phyloP scores from a whole-genome alignment of 2,888 invertebrate genomes.

The Leptogaster cylindrica region DNA sequence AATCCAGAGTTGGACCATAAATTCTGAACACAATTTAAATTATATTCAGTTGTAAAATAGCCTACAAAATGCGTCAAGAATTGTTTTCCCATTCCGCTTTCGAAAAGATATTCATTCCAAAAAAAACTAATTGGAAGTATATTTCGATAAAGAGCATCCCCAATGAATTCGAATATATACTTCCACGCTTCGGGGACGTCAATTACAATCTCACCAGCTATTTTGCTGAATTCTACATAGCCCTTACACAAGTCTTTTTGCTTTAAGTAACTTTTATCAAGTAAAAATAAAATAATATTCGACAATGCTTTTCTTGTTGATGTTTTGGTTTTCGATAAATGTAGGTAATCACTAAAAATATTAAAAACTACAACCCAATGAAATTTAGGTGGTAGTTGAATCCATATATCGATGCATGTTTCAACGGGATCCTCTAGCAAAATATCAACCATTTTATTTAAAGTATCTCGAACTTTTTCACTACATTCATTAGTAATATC shows the following conservation, averaged over 20 bases:
- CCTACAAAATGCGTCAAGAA: slow-evolving; percentile 68
- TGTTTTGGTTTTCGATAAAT: slow-evolving; percentile 55
- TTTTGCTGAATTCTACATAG: slow-evolving; percentile 69
- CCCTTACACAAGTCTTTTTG: slow-evolving; percentile 65
- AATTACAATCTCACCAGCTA: slow-evolving; percentile 75
- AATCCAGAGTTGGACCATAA: slow-evolving; percentile 65
- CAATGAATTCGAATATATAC: slow-evolving; percentile 78
- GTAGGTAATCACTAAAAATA: slow-evolving; percentile 58
- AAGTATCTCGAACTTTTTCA: background rate
- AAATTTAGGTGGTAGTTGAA: slow-evolving; percentile 53
- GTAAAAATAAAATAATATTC: slow-evolving; percentile 62
- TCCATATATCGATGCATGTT: slow-evolving; percentile 51
- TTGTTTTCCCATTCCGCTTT: slow-evolving; percentile 53
- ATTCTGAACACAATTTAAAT: slow-evolving; percentile 64
- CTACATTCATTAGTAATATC: slow-evolving; percentile 1
- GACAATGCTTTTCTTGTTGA: slow-evolving; percentile 59
- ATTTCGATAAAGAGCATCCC: slow-evolving; percentile 64
- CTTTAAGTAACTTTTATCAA: slow-evolving; percentile 63
- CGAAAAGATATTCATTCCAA: slow-evolving; percentile 53
- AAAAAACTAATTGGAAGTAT: slow-evolving; percentile 60
- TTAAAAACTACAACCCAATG: slow-evolving; percentile 56
- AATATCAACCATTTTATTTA: slow-evolving; percentile 55
- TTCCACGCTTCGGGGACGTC: slow-evolving; percentile 87
- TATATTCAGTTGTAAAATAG: slow-evolving; percentile 65
- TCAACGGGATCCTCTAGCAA: slow-evolving; percentile 51